phyloP scores from a whole-genome alignment of 2,888 invertebrate genomes.

The Pocota personata region DNA sequence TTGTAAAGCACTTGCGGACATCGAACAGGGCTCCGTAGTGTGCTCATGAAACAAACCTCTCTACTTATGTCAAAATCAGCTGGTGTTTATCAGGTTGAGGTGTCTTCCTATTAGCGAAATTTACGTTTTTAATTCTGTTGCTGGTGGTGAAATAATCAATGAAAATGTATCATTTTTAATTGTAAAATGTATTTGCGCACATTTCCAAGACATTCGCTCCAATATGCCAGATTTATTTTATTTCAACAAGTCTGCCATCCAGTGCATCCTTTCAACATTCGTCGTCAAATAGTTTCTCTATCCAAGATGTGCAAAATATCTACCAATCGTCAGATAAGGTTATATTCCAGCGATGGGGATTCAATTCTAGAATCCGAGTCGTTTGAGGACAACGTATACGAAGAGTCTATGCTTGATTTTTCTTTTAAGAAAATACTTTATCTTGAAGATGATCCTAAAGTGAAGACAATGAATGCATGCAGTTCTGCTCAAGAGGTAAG shows the following conservation, averaged over 20 bases:
- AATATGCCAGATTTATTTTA: slow-evolving; percentile 5
- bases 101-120: neutral
- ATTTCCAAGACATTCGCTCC: slow-evolving; percentile 12
- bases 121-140: neutral
- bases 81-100: neutral
- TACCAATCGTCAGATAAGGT: slow-evolving; percentile 2
- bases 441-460: slow-evolving; percentile 26
- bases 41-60: too few species aligned
- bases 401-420: slow-evolving; percentile 35
- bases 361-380: slow-evolving; percentile 37
- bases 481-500: slow-evolving; percentile 36
- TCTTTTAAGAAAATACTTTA: slow-evolving; percentile 53
- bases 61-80: neutral
- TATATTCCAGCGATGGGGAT: slow-evolving; percentile 46
- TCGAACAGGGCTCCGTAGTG: too few species aligned
- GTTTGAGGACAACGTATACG: slow-evolving; percentile 29
- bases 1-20: too few species aligned
- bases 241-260: neutral
- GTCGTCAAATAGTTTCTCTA: neutral
- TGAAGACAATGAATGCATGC: slow-evolving; percentile 36
- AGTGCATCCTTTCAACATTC: neutral
- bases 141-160: neutral
- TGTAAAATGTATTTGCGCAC: slow-evolving; percentile 41
- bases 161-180: slow-evolving; percentile 24
- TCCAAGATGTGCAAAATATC: neutral